A percentile compares a stretch with the other conserved stretches of the same genome.
These are phyloP conservation scores for Vimba vimba DNA, from an alignment of 2,113 vertebrate genomes.

Conservation along the genomic window DNA sequence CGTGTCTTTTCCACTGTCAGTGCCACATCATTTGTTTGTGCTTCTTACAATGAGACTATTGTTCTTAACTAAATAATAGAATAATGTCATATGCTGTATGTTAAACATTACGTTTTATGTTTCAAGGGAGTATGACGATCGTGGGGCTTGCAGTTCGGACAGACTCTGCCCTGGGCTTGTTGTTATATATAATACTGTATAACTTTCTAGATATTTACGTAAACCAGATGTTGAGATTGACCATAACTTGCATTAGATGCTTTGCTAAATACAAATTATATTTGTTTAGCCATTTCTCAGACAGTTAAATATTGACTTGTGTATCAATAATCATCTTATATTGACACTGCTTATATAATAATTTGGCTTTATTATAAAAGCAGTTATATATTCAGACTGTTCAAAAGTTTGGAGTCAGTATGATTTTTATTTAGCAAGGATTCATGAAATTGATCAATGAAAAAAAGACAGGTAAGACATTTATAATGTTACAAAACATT, in stretches of 20 bases:
- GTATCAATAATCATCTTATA: background rate
- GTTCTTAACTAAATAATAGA: conserved; percentile 12
- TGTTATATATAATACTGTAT: background rate
- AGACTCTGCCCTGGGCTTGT: background rate
- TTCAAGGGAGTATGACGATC: background rate
- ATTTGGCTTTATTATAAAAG: background rate
- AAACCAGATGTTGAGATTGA: background rate
- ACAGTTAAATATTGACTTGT: background rate
- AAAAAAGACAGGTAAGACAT: background rate
- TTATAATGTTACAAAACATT: background rate
- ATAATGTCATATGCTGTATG: background rate
- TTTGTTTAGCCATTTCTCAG: background rate
- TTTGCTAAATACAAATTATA: background rate
- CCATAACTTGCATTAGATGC: background rate
- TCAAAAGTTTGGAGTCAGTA: background rate
- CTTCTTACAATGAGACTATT: background rate
- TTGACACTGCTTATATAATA: background rate
- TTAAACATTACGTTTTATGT: background rate
- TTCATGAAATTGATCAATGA: background rate
- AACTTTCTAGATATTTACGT: background rate
- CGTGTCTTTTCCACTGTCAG: conserved; percentile 22
- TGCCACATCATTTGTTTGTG: background rate
- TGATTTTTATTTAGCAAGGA: background rate
- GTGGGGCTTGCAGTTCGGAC: background rate
- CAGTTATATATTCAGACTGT: background rate